Evolutionary conservation across 2,113 vertebrate genomes (phyloP), one percentile per base, ranked within the genome.

Genomic region (Ammodytes dubius): DNA sequence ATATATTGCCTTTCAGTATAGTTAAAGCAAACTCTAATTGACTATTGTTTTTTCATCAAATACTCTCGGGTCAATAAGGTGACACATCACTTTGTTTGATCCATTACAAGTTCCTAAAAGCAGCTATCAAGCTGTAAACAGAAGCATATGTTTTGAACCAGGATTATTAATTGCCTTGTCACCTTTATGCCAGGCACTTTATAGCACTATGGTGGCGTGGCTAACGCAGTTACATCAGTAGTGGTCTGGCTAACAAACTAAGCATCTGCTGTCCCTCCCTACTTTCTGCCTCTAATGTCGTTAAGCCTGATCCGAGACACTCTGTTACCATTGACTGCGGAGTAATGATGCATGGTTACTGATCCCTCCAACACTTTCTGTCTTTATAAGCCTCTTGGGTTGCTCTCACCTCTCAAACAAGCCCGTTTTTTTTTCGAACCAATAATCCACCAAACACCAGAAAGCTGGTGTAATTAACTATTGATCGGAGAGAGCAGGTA

Each of bases 381-480:
- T 86, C 87, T 89, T 75, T 85, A 77, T 85, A 82, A 65, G 81
- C 80, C 83, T 40, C 63, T 66, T 47, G 82, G 76, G 74, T 57
- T 50, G 60, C 77, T 78, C 77, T 81, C 42, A 35, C 49, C 15
- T 68, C 85, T 70, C 74, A 45, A 80, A 88, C 71, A 46, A 73
- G 67, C 60, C 40, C 4, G 43, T 70, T 87, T 65, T 70, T 70
- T 69, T 68, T 35, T 46, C 39, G 37, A 75, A 78, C 87, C 89
- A 86, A 89, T 92, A 92, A 93, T 87, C 87, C 87, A 74, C 68
- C 74, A 81, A 83, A 88, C 83, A 89, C 59, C 68, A 86, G 90
- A 89, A 79, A 82, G 80, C 66, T 50, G 43, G 53, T 71, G 66
- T 92, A 92, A 94, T 93, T 90, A 92, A 87, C 83, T 92, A 93